These are phyloP conservation scores for Athene cunicularia DNA, from an alignment of 2,113 vertebrate genomes.

Conservation along the genomic window DNA sequence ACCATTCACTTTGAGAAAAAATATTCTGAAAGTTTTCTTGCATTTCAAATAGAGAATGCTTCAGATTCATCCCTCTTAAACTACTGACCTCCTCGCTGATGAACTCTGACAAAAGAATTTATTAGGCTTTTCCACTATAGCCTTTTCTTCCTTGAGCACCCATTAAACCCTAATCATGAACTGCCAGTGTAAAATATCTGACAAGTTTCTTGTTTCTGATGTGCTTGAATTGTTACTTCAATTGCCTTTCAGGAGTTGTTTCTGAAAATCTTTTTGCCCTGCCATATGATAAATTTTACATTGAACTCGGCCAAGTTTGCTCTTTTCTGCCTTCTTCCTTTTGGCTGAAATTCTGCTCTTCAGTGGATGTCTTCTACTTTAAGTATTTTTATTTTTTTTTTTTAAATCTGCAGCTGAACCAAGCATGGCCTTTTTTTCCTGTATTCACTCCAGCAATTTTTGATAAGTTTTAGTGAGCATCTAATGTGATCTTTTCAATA, in stretches of 20 bases:
- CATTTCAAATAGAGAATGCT: not conserved
- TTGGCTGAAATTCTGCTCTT: not conserved
- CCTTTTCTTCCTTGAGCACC: not conserved
- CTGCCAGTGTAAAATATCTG: not conserved
- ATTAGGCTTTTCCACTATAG: not conserved
- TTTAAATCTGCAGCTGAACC: not conserved
- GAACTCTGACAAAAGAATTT: slow-evolving; percentile 21
- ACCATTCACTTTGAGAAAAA: not conserved
- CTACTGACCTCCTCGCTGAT: not conserved
- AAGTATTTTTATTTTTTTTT: not conserved
- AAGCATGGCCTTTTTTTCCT: not conserved
- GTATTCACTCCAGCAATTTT: not conserved
- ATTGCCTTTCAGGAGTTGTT: not conserved
- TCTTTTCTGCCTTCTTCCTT: not conserved
- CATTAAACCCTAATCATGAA: not conserved
- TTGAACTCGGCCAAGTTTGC: not conserved
- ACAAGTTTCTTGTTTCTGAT: slow-evolving; percentile 12
- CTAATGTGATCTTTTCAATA: not conserved
- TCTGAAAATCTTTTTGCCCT: not conserved
- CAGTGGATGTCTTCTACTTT: not conserved
- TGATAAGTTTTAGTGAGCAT: not conserved
- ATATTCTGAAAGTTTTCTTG: not conserved
- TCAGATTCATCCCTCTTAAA: not conserved
- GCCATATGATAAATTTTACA: not conserved
- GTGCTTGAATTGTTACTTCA: not conserved